phyloP scores from a whole-genome alignment of 2,113 vertebrate genomes.

The Gymnocephalus cernua region DNA sequence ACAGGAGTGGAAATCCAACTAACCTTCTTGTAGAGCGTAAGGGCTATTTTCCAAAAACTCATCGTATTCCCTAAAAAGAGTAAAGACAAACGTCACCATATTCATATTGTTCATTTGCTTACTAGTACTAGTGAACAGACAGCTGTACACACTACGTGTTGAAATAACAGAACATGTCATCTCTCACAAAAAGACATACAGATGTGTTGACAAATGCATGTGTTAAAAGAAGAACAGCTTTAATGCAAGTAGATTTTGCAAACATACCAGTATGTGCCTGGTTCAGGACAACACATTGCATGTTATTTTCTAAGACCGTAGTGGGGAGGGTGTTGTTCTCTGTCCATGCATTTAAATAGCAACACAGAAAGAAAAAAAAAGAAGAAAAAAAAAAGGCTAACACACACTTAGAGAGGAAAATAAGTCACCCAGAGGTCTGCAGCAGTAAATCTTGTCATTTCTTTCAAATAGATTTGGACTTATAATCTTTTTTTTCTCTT shows the following conservation, averaged over 20 bases:
- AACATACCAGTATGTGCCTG: slow-evolving; percentile 70
- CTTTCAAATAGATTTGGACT: slow-evolving; percentile 80
- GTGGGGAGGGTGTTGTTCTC: slow-evolving; percentile 71
- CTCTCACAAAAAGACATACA: slow-evolving; percentile 52
- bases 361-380: slow-evolving; percentile 53
- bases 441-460: slow-evolving; percentile 77
- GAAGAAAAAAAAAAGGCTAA: slow-evolving; percentile 55
- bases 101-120: not conserved
- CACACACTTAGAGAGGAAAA: slow-evolving; percentile 75
- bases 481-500: slow-evolving; percentile 54
- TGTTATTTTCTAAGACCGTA: slow-evolving; percentile 68
- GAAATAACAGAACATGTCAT: slow-evolving; percentile 28
- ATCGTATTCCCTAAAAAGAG: not conserved
- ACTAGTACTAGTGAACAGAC: too few species aligned
- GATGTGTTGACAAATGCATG: slow-evolving; percentile 66
- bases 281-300: slow-evolving; percentile 55
- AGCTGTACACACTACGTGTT: not conserved
- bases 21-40: not conserved
- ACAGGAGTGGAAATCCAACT: slow-evolving; percentile 11
- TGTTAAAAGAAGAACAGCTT: slow-evolving; percentile 77
- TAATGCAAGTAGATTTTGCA: slow-evolving; percentile 67
- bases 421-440: slow-evolving; percentile 80
- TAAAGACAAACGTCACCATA: not conserved
- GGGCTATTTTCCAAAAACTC: not conserved
- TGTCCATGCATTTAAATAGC: slow-evolving; percentile 82